These are phyloP conservation scores for Montipora efflorescens DNA, from an alignment of 64 coral and sea anemone species.

Conservation along the genomic window DNA sequence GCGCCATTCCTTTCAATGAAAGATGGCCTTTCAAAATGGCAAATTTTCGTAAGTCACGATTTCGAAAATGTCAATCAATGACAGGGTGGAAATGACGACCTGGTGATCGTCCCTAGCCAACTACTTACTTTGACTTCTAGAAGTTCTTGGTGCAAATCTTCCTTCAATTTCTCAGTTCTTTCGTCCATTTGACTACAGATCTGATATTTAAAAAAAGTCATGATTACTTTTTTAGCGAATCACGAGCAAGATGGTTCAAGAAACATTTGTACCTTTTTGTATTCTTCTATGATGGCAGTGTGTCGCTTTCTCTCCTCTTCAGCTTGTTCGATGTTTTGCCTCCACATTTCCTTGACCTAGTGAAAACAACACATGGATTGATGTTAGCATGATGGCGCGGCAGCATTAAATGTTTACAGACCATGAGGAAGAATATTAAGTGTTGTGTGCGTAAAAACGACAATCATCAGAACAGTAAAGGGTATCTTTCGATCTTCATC, in stretches of 20 bases:
- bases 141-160: conserved; percentile 86
- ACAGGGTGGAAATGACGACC: too few relatives aligned
- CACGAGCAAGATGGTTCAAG: not conserved
- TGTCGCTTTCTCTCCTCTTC: conserved; percentile 88
- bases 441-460: too few relatives aligned
- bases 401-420: not conserved
- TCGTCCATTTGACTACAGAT: conserved; percentile 93
- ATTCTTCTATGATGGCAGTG: conserved; percentile 92
- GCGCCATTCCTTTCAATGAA: too few relatives aligned
- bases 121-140: conserved; percentile 87
- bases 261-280: conserved; percentile 82
- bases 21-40: too few relatives aligned
- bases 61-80: not conserved
- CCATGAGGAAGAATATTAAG: too few relatives aligned
- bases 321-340: conserved; percentile 78
- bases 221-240: not conserved
- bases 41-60: too few relatives aligned
- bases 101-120: not conserved
- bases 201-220: conserved; percentile 7
- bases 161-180: conserved; percentile 91
- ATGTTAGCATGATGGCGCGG: not conserved
- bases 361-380: not conserved
- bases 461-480: too few relatives aligned
- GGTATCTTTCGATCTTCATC: too few relatives aligned
- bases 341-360: conserved; percentile 95